Percentiles rank a stretch among this genome's conserved stretches.
Conservation (phyloP, 2,113 vertebrate species). For the Pseudorasbora parva region DNA sequence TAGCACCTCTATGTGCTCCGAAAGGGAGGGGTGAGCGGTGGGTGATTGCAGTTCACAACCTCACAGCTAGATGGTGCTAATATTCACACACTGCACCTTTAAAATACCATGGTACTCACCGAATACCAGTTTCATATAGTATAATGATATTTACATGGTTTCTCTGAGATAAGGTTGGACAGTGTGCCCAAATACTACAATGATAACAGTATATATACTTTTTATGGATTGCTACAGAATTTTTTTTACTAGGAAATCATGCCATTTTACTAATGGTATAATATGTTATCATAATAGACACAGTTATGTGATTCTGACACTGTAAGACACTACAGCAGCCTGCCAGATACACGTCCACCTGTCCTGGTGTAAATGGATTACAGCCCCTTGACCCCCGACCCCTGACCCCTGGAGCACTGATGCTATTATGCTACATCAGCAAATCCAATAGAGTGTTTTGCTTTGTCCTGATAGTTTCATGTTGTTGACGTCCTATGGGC, state of each 20-base stretch:
- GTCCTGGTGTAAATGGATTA: slow-evolving; percentile 23
- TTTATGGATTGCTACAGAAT: neutral
- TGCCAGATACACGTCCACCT: neutral
- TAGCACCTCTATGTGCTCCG: too few species aligned
- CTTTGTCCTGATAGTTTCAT: neutral
- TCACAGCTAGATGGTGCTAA: too few species aligned
- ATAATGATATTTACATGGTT: too few species aligned
- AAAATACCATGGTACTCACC: too few species aligned
- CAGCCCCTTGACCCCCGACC: neutral
- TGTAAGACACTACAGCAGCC: neutral
- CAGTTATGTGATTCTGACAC: too few species aligned
- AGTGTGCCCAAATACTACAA: neutral
- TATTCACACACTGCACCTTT: too few species aligned
- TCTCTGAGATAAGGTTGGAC: neutral
- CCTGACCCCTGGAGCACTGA: neutral
- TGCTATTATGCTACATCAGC: neutral
- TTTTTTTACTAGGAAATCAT: neutral
- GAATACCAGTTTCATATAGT: too few species aligned
- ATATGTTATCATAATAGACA: neutral
- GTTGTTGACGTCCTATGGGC: neutral
- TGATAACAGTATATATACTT: neutral
- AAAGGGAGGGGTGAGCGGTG: too few species aligned
- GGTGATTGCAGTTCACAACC: too few species aligned
- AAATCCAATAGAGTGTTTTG: slow-evolving; percentile 24
- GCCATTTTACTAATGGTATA: neutral